Conservation (phyloP, 2,113 vertebrate genomes). For the Chaetodon trifascialis region DNA sequence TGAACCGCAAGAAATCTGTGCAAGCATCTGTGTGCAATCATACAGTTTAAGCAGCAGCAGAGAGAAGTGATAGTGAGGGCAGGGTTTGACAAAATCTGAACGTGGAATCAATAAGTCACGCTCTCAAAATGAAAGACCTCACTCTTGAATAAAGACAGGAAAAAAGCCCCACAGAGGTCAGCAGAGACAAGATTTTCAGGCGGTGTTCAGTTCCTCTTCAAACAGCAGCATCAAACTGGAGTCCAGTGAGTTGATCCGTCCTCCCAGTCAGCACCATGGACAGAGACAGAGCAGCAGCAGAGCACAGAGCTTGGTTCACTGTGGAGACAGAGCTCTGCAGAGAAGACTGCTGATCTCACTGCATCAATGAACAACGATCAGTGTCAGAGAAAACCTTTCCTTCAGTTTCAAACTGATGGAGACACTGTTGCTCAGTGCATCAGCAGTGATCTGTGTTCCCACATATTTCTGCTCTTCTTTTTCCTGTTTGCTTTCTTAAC, state of each 20-base stretch:
- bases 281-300: conserved; percentile 31
- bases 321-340: background rate
- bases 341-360: background rate
- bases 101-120: no score
- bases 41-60: no score
- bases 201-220: background rate
- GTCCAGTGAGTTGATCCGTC: background rate
- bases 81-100: no score
- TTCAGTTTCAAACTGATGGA: background rate
- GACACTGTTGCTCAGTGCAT: no score
- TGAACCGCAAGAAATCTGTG: no score
- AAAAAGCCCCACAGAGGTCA: background rate
- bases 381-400: background rate
- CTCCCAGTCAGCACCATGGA: conserved; percentile 35
- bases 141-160: background rate
- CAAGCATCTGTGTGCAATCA: no score
- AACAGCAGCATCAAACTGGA: background rate
- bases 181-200: background rate
- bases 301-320: background rate
- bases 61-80: no score
- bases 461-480: no score
- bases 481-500: no score
- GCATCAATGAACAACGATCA: background rate
- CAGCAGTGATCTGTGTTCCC: no score
- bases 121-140: no score